phyloP scores from a whole-genome alignment of 2,113 vertebrate species.

The Madoqua kirkii region DNA sequence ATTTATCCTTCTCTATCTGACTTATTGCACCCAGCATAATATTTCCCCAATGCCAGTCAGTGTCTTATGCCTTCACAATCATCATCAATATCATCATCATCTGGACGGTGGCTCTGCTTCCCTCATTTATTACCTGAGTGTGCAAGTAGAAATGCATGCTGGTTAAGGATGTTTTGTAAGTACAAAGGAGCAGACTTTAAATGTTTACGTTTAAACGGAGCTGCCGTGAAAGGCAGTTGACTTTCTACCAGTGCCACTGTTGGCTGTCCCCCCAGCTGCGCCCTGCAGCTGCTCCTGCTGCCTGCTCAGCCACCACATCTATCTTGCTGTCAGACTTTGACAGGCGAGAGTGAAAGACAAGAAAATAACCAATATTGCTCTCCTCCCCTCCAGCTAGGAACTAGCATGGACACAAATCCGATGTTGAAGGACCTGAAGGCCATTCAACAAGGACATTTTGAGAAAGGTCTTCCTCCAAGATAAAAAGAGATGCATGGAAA shows the following conservation, averaged over 20 bases:
- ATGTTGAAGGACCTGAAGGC: not conserved
- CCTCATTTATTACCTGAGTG: not conserved
- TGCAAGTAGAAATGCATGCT: not conserved
- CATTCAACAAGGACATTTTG: not conserved
- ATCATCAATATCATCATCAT: not conserved
- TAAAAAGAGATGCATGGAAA: not conserved
- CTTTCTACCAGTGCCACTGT: not conserved
- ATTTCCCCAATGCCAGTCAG: not conserved
- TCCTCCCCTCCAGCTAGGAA: not conserved
- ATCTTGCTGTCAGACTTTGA: not conserved
- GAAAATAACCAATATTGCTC: not conserved
- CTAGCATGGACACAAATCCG: not conserved
- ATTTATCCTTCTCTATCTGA: not conserved
- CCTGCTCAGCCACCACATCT: not conserved
- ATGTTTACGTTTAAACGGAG: not conserved
- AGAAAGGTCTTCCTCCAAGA: not conserved
- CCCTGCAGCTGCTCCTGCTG: not conserved
- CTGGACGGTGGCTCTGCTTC: not conserved
- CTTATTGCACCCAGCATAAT: not conserved
- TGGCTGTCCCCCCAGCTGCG: not conserved
- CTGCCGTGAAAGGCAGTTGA: not conserved
- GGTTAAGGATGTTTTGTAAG: not conserved
- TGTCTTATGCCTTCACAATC: not conserved
- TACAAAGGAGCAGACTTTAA: not conserved
- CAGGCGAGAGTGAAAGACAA: conserved; percentile 8